phyloP scores from a whole-genome alignment of 2,113 vertebrate species.

The Trachemys scripta region DNA sequence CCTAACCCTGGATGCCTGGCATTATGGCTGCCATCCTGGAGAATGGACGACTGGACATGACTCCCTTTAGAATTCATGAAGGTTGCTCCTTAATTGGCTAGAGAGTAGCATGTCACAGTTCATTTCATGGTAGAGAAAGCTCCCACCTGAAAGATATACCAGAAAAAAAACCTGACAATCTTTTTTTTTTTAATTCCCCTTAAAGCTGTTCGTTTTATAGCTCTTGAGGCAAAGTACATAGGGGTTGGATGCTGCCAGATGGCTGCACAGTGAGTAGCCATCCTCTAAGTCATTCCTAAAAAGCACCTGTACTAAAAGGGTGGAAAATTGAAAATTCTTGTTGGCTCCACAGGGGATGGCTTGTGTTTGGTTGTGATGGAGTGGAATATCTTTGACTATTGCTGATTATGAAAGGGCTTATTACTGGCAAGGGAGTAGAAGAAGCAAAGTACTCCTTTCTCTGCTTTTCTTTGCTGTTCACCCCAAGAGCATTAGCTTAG shows the following conservation, averaged over 20 bases:
- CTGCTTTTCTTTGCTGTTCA: constrained; percentile 53
- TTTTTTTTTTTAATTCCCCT: not conserved
- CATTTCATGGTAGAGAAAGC: constrained; percentile 31
- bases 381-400: constrained; percentile 57
- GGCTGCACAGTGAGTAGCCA: constrained; percentile 51
- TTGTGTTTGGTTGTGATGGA: constrained; percentile 67
- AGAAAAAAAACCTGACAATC: not conserved
- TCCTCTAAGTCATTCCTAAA: constrained; percentile 54
- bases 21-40: constrained; percentile 14
- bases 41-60: constrained; percentile 18
- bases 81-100: constrained; percentile 5
- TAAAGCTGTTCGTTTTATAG: constrained; percentile 41
- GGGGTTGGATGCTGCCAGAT: constrained; percentile 60
- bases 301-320: constrained; percentile 70
- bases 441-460: constrained; percentile 45
- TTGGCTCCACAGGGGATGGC: constrained; percentile 59
- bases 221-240: constrained; percentile 40
- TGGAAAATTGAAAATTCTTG: constrained; percentile 76
- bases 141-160: not conserved
- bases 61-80: constrained; percentile 53
- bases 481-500: constrained; percentile 39
- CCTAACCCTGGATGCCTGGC: constrained; percentile 1
- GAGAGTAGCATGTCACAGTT: constrained; percentile 17
- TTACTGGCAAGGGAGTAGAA: constrained; percentile 60
- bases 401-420: constrained; percentile 69